phyloP scores from a whole-genome alignment of 1,140 invertebrate genomes.

The Drosophila pallidifrons region DNA sequence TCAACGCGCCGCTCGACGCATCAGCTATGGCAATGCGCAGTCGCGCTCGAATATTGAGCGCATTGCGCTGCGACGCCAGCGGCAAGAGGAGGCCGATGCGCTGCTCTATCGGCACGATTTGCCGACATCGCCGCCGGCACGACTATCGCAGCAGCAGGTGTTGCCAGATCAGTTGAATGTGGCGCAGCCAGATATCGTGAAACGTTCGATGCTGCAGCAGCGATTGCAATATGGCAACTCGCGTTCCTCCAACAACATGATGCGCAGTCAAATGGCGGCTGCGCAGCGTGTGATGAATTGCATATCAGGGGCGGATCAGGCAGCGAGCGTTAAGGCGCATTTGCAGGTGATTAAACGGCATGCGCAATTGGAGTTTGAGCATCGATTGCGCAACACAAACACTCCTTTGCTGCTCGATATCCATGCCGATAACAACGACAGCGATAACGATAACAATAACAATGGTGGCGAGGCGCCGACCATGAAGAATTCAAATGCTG shows the following conservation, averaged over 20 bases:
- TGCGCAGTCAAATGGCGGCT: slow-evolving; percentile 22
- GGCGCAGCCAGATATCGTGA: slow-evolving; percentile 27
- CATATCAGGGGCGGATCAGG: not conserved
- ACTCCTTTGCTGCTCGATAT: not conserved
- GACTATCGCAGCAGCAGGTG: not conserved
- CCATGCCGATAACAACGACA: not conserved
- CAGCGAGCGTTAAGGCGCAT: not conserved
- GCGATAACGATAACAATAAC: not conserved
- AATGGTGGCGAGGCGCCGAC: not conserved
- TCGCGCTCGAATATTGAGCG: slow-evolving; percentile 70
- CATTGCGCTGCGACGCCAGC: slow-evolving; percentile 25
- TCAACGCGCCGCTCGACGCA: slow-evolving; percentile 65
- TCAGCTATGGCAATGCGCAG: slow-evolving; percentile 72
- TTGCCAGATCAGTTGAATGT: not conserved
- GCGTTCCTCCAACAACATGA: slow-evolving; percentile 47
- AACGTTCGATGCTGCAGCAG: slow-evolving; percentile 47
- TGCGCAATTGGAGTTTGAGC: not conserved
- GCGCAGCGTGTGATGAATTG: slow-evolving; percentile 23
- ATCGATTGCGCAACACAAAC: not conserved
- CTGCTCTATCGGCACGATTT: not conserved
- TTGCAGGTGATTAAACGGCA: not conserved
- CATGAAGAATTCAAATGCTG: not conserved
- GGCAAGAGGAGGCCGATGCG: slow-evolving; percentile 12
- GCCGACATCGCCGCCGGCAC: not conserved
- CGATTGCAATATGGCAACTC: slow-evolving; percentile 57